Evolutionary conservation across 1,140 invertebrate species (phyloP).

Genomic region (Trachymyrmex cornetzi): DNA sequence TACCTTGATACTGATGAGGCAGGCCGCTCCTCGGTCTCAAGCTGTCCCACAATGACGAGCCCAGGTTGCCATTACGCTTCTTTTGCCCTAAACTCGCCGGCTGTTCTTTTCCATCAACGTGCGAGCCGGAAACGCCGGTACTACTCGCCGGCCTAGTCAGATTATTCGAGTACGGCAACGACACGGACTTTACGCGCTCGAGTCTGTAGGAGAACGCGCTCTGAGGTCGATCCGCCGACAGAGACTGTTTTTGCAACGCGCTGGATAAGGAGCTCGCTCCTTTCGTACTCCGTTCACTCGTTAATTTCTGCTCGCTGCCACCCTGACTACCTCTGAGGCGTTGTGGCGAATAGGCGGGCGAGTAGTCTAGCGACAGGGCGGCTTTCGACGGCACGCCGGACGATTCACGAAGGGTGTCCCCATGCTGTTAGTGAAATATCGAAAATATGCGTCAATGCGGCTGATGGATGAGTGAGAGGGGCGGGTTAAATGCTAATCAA

Average conservation of each 20-base stretch:
- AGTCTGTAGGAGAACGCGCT: conserved; percentile 78
- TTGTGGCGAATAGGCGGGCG: conserved; percentile 76
- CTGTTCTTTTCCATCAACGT: conserved; percentile 76
- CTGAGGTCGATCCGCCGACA: conserved; percentile 72
- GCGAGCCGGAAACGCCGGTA: conserved; percentile 59
- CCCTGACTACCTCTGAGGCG: conserved; percentile 72
- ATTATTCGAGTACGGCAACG: conserved; percentile 81
- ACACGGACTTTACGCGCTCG: conserved; percentile 81
- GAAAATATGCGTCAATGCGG: conserved; percentile 78
- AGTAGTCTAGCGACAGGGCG: conserved; percentile 76
- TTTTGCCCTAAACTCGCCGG: conserved; percentile 71
- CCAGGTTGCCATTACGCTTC: conserved; percentile 77
- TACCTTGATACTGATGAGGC: conserved; percentile 85
- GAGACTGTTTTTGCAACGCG: conserved; percentile 74
- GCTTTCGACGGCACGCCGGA: conserved; percentile 76
- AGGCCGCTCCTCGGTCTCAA: conserved; percentile 82
- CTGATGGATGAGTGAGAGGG: conserved; percentile 16
- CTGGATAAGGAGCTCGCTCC: conserved; percentile 53
- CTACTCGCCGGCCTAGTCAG: conserved; percentile 75
- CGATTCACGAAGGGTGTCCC: conserved; percentile 78
- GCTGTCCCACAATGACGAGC: conserved; percentile 81
- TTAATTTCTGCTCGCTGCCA: conserved; percentile 77
- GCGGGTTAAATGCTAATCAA: conserved; percentile 44
- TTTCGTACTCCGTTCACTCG: conserved; percentile 67
- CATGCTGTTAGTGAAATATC: conserved; percentile 85